These are phyloP conservation scores for Pyrocephalus nanus DNA, from an alignment of 2,797 vertebrate genomes.

Conservation along the genomic window DNA sequence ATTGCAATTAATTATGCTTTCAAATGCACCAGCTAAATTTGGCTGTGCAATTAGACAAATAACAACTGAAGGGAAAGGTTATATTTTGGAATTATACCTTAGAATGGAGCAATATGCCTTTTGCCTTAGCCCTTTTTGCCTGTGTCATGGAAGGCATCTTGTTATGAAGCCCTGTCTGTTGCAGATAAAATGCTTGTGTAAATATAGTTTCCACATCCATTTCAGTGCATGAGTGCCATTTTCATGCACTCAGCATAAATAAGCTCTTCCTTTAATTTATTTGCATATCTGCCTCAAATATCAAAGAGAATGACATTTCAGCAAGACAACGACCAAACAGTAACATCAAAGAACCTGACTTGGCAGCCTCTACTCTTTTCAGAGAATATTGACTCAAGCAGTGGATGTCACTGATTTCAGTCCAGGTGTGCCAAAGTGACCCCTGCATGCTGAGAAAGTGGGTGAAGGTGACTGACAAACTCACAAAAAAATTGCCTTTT, in stretches of 20 bases:
- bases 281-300: neutral
- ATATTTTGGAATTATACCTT: constrained; percentile 16
- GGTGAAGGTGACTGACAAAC: neutral
- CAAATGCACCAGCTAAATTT: constrained; percentile 63
- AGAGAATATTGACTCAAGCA: neutral
- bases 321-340: neutral
- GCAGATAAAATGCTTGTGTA: neutral
- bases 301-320: constrained; percentile 25
- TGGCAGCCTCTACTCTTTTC: neutral
- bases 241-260: neutral
- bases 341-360: constrained; percentile 1
- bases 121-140: neutral
- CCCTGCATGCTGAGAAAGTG: neutral
- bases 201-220: neutral
- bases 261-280: neutral
- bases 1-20: constrained; percentile 68
- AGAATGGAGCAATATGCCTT: neutral
- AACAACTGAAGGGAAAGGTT: constrained; percentile 58
- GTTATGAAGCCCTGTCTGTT: neutral
- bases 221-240: neutral
- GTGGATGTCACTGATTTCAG: neutral
- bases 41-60: constrained; percentile 64
- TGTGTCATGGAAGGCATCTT: neutral
- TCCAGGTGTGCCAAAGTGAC: neutral
- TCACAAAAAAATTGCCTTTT: neutral